Evolutionary conservation across 1,140 invertebrate genomes (phyloP), one percentile per base, ranked within the genome.

Genomic region (Brachionus rubens): DNA sequence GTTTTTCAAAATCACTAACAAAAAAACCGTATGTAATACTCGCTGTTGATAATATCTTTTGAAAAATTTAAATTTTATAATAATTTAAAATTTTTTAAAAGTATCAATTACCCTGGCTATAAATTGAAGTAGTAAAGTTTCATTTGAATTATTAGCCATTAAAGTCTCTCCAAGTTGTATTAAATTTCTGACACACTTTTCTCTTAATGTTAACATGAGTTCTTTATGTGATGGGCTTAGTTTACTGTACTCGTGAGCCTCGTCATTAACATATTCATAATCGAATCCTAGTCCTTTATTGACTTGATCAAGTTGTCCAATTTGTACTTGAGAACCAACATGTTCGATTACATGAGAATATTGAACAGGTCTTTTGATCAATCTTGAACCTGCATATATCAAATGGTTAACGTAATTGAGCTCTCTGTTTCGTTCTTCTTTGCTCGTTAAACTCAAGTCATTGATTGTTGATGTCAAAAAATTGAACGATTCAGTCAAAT

Each of bases 321-420:
- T 72, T 72, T 72, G 28, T 14, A 72, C 46, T 30, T 50, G 43
- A 4, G 46, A 21, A 40, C 41, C 24, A 5, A 54, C 50, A 16
- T 72, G 68, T 5, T 72, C 68, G 12, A 28, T 72, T 16, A 40
- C n/a, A 19, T 50, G 24, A 30, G 24, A 21, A 24, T 54, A 41
- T 2, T 54, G 40, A 24, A 50, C n/a, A 2, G 68, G 14, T 30
- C 68, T 33, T 30, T 82, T 80, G 21, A 80, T 56, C 0, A 82
- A 67, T 19, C 75, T 77, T 3, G 78, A 75, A 24, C 76, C 65
- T 16, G 81, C 80, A 21, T 54, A 65, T 19, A 82, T 41, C 1
- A 76, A 36, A 70, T 65, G 43, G 56, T 46, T 59, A 26, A 40
- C 30, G 43, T 59, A 76, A 77, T 52, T 62, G 28, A 76, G 19